Conservation (phyloP, 2,888 invertebrate species). For the Acronicta alni region DNA sequence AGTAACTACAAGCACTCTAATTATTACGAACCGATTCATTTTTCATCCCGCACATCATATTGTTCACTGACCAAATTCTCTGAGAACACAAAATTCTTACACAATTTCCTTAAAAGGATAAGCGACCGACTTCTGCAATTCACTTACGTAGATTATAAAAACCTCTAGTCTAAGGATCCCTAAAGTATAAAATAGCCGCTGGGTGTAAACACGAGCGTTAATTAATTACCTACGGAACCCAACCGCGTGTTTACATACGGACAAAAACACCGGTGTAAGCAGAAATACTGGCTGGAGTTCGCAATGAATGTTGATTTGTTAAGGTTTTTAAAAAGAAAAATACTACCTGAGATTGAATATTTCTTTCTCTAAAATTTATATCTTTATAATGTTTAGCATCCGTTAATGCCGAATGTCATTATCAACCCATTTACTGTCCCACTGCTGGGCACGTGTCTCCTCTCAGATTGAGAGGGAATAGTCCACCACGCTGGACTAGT, state of each 20-base stretch:
- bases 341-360: no score
- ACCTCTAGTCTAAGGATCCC: conserved; percentile 46
- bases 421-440: no score
- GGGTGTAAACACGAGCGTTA: conserved; percentile 58
- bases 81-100: conserved; percentile 9
- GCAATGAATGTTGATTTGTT: conserved; percentile 31
- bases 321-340: conserved; percentile 6
- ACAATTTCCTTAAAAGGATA: conserved; percentile 33
- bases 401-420: no score
- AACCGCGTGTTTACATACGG: conserved; percentile 56
- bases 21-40: no score
- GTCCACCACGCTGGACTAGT: no score
- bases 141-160: conserved; percentile 46
- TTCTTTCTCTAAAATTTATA: no score
- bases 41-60: no score
- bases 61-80: neutral
- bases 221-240: conserved; percentile 60
- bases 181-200: conserved; percentile 53
- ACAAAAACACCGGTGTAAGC: conserved; percentile 47
- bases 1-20: no score
- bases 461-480: no score
- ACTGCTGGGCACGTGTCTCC: no score
- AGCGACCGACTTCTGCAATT: conserved; percentile 13
- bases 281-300: conserved; percentile 34
- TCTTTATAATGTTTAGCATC: no score